These are phyloP conservation scores for Gyps fulvus DNA, from an alignment of 2,113 vertebrate genomes.

Conservation along the genomic window DNA sequence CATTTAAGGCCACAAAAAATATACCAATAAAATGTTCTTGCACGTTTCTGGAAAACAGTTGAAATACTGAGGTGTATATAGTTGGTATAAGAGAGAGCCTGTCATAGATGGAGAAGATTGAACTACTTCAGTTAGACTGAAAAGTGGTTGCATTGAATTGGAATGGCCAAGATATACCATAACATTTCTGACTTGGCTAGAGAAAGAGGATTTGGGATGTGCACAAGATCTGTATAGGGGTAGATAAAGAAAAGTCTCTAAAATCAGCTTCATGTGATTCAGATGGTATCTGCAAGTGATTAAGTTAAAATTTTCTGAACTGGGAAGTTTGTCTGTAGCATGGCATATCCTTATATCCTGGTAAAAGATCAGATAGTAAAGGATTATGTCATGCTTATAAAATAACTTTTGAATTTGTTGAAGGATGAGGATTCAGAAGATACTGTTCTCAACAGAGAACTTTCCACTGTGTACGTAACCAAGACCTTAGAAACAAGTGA, in stretches of 20 bases:
- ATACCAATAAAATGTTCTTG: neutral
- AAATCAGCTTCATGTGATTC: neutral
- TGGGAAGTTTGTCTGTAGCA: neutral
- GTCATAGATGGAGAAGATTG: neutral
- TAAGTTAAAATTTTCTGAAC: neutral
- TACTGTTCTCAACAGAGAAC: conserved; percentile 20
- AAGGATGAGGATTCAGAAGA: conserved; percentile 75
- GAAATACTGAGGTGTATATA: neutral
- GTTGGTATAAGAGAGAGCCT: neutral
- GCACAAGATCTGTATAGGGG: neutral
- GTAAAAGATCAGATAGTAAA: neutral
- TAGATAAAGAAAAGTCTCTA: neutral
- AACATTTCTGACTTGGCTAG: neutral
- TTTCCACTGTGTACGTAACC: neutral
- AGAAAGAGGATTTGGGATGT: neutral
- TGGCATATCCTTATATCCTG: neutral
- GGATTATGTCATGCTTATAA: neutral
- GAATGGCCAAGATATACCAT: neutral
- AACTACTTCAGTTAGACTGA: neutral
- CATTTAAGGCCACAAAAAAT: neutral
- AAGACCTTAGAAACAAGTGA: conserved; percentile 64
- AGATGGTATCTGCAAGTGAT: neutral
- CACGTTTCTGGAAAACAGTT: neutral
- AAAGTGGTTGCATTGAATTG: neutral
- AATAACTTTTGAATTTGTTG: conserved; percentile 10